These are phyloP conservation scores for Epiperipatus broadwayi DNA, from an alignment of 2,888 invertebrate species.

Conservation along the genomic window DNA sequence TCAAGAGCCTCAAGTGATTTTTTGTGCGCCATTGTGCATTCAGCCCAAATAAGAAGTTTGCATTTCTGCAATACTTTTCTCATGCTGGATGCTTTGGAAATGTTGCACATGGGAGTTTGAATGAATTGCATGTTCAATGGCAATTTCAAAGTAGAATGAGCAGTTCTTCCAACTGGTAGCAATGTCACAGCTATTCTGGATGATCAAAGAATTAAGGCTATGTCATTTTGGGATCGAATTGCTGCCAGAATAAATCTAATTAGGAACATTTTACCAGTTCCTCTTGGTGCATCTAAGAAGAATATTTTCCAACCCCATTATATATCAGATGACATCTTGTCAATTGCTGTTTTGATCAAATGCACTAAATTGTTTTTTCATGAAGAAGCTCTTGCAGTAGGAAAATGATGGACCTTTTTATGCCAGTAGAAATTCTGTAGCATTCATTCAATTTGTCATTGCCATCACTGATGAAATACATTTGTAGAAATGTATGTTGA, in stretches of 20 bases:
- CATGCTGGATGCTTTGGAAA: conserved; percentile 18
- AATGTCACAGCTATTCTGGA: conserved; percentile 32
- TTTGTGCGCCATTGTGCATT: conserved; percentile 12
- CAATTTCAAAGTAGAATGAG: conserved; percentile 27
- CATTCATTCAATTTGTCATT: too few relatives aligned
- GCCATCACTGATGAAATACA: too few relatives aligned
- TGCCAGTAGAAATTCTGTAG: too few relatives aligned
- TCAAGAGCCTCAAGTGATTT: conserved; percentile 10
- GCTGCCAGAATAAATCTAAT: conserved; percentile 25
- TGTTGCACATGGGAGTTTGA: conserved; percentile 23
- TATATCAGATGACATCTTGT: too few relatives aligned
- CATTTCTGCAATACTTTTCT: conserved; percentile 7
- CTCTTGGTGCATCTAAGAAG: conserved; percentile 27
- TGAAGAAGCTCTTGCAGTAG: too few relatives aligned
- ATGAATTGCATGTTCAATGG: conserved; percentile 22
- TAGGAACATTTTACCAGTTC: conserved; percentile 30
- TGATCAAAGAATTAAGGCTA: conserved; percentile 27
- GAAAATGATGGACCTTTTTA: too few relatives aligned
- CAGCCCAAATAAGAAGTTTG: conserved; percentile 9
- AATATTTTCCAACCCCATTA: too few relatives aligned
- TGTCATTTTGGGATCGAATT: conserved; percentile 22
- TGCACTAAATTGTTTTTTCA: too few relatives aligned
- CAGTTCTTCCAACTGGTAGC: conserved; percentile 26
- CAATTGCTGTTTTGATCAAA: too few relatives aligned
- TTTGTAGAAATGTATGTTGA: too few relatives aligned